A percentile compares a stretch with the other conserved stretches of the same genome.
Conservation (phyloP, 2,888 invertebrate genomes). For the Hymenopus coronatus region DNA sequence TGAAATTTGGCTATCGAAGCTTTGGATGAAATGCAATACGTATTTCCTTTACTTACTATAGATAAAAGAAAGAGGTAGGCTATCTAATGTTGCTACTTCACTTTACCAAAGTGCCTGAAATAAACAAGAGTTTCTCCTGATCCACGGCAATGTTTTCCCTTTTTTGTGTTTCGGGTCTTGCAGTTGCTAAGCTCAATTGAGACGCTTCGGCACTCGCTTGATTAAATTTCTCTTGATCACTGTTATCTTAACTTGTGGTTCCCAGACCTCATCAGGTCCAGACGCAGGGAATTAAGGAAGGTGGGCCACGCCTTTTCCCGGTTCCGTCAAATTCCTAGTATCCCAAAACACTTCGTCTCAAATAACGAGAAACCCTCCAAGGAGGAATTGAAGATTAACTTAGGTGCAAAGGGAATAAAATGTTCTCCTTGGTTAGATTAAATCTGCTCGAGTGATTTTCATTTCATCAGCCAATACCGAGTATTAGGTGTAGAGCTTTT, state of each 20-base stretch:
- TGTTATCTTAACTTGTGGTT: neutral
- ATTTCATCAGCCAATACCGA: too few species aligned
- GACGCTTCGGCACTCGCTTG: neutral
- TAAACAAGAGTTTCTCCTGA: neutral
- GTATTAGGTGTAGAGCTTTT: too few species aligned
- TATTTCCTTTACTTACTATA: too few species aligned
- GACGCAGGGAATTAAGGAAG: neutral
- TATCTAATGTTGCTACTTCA: neutral
- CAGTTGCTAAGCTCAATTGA: neutral
- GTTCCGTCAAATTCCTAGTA: neutral
- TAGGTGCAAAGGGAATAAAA: neutral
- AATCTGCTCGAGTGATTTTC: too few species aligned
- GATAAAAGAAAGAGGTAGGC: neutral
- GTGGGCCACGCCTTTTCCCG: neutral
- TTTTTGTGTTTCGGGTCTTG: neutral
- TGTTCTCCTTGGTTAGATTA: neutral
- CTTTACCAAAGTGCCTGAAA: neutral
- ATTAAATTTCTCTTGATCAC: neutral
- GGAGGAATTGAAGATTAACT: neutral
- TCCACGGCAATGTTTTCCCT: neutral
- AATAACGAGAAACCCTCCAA: neutral
- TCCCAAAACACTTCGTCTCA: neutral
- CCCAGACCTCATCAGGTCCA: neutral
- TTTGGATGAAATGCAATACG: too few species aligned
- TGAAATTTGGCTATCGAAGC: too few species aligned